These are phyloP conservation scores for Solenodon paradoxus DNA, from an alignment of 2,113 vertebrate genomes.

Conservation along the genomic window DNA sequence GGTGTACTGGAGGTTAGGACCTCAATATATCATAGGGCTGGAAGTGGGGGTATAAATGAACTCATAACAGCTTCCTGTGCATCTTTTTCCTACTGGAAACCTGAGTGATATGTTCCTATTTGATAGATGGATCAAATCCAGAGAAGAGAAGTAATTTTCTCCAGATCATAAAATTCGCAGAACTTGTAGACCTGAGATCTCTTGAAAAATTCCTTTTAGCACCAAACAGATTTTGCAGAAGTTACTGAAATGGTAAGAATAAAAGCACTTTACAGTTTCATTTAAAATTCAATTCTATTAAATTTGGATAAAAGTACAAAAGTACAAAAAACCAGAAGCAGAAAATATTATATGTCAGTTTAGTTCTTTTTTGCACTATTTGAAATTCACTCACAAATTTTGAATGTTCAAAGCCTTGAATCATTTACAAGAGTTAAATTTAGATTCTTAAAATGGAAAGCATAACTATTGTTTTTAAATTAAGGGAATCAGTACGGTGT, in stretches of 20 bases:
- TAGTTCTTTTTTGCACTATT: not conserved
- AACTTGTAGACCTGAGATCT: not conserved
- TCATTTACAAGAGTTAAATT: not conserved
- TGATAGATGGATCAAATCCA: not conserved
- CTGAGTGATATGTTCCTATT: not conserved
- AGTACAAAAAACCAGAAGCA: not conserved
- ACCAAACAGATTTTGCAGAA: not conserved
- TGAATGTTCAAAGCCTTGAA: not conserved
- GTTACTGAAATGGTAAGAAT: not conserved
- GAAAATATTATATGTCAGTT: not conserved
- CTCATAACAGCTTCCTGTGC: not conserved
- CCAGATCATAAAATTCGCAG: not conserved
- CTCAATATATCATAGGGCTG: not conserved
- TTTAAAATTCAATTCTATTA: not conserved
- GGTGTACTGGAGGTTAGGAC: not conserved
- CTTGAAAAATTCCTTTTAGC: not conserved
- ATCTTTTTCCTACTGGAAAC: not conserved
- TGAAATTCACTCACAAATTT: not conserved
- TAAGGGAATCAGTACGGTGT: not conserved
- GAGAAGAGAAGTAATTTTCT: not conserved
- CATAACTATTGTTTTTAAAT: not conserved
- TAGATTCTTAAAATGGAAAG: not conserved
- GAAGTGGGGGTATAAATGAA: not conserved
- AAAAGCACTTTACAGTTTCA: not conserved
- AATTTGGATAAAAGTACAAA: not conserved